phyloP scores from a whole-genome alignment of 2,888 invertebrate genomes.

The Leuctra nigra region DNA sequence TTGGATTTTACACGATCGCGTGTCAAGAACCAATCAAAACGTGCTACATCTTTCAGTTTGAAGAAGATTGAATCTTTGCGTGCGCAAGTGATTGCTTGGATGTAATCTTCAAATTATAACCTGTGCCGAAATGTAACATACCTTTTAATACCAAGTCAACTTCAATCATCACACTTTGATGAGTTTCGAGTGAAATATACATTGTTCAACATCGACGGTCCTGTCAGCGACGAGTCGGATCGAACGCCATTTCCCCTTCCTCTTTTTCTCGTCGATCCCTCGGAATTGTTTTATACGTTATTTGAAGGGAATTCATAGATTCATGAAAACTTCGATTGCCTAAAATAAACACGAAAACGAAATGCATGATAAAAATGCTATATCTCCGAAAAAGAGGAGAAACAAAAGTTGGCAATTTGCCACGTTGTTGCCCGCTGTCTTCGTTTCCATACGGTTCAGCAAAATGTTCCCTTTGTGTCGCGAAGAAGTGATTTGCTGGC shows the following conservation, averaged over 20 bases:
- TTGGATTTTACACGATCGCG: conserved; percentile 11
- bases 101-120: no score
- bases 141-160: no score
- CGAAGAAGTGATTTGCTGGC: conserved; percentile 15
- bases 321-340: conserved; percentile 10
- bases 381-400: not conserved
- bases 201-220: no score
- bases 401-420: conserved; percentile 13
- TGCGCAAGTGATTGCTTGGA: conserved; percentile 4
- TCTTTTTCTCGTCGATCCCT: no score
- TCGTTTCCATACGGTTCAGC: conserved; percentile 13
- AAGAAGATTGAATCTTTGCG: conserved; percentile 18
- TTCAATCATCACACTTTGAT: no score
- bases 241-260: no score
- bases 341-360: conserved; percentile 5
- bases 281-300: no score
- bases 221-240: no score
- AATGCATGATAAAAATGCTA: conserved; percentile 11
- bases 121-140: no score
- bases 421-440: conserved; percentile 14
- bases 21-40: not conserved
- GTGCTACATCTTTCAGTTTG: conserved; percentile 17
- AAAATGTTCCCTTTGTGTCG: conserved; percentile 5
- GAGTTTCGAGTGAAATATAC: no score
- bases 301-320: conserved; percentile 1